Percentiles rank a stretch among this genome's conserved stretches.
These are phyloP conservation scores for Caenorhabditis wallacei DNA, from an alignment of 2,888 invertebrate species.

Conservation along the genomic window DNA sequence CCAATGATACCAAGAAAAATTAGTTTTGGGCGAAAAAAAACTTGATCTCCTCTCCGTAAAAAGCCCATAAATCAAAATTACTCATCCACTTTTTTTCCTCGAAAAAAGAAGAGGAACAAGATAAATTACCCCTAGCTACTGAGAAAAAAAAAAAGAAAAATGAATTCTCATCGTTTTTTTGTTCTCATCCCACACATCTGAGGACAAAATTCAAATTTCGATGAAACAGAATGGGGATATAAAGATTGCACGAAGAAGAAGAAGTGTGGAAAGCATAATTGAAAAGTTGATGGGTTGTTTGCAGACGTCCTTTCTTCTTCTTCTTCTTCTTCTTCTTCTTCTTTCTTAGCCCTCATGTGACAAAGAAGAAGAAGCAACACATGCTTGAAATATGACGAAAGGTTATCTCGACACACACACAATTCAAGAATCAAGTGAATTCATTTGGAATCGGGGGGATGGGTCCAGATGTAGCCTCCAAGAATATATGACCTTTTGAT, in stretches of 20 bases:
- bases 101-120: neutral
- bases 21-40: neutral
- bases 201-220: neutral
- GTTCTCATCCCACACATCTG: slow-evolving; percentile 47
- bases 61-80: slow-evolving; percentile 39
- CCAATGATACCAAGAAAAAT: too few relatives aligned
- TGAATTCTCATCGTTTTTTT: slow-evolving; percentile 1
- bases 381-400: slow-evolving; percentile 40
- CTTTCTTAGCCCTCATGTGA: neutral
- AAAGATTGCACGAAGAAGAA: neutral
- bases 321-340: neutral
- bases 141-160: slow-evolving; percentile 13
- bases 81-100: neutral
- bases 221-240: neutral
- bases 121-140: too few relatives aligned
- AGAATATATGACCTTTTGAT: too few relatives aligned
- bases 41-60: neutral
- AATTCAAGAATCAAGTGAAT: neutral
- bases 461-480: too few relatives aligned
- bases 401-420: slow-evolving; percentile 4
- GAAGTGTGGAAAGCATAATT: slow-evolving; percentile 59
- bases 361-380: slow-evolving; percentile 8
- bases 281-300: slow-evolving; percentile 60
- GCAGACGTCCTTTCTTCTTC: slow-evolving; percentile 38
- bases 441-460: neutral